Base-by-base conservation (phyloP, 2,113 vertebrate species). In the Larimichthys crocea region DNA sequence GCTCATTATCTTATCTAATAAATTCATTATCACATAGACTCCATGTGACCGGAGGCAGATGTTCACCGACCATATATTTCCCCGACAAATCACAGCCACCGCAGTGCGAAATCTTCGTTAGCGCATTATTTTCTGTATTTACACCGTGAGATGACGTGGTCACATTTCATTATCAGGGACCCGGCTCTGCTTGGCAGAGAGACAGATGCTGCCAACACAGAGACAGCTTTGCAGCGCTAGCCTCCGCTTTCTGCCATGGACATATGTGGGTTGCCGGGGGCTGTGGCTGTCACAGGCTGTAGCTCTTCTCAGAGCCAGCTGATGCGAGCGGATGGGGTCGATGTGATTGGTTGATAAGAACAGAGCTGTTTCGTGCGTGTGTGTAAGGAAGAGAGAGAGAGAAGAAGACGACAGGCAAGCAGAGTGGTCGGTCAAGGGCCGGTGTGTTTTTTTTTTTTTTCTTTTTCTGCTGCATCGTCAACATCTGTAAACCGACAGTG, bases 241-340 rank as follows among this genome's bases (percentile, higher is more conserved):
- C 90, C 85, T 92, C 88, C 86, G 62, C 88, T 92, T 91, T 91
- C 94, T 92, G 90, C 91, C 89, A 86, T 76, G 93, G 92, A 94
- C 94, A 94, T 93, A 94, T 95, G 94, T 92, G 86, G 90, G 87
- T 92, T 92, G 92, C 94, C 91, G 81, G 82, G 91, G 94, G 92
- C 94, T 88, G 90, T 48, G 85, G 86, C 91, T 95, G 93, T 94
- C 94, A 95, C 89, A 90, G 88, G 93, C 93, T 90, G 86, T 90
- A 90, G 91, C 88, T 91, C 91, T 84, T 92, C 86, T 86, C 82
- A 1, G 46, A 82, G 89, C 87, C 52, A 87, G 88, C 84, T 92
- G 90, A 94, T 94, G 92, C 66, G 74, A 92, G 85, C 31, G 89
- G 93, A 93, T 84, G 83, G 89, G 87, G 82, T 86, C 70, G 86